Conservation (phyloP, 2,113 vertebrate species). For the Crotophaga sulcirostris region DNA sequence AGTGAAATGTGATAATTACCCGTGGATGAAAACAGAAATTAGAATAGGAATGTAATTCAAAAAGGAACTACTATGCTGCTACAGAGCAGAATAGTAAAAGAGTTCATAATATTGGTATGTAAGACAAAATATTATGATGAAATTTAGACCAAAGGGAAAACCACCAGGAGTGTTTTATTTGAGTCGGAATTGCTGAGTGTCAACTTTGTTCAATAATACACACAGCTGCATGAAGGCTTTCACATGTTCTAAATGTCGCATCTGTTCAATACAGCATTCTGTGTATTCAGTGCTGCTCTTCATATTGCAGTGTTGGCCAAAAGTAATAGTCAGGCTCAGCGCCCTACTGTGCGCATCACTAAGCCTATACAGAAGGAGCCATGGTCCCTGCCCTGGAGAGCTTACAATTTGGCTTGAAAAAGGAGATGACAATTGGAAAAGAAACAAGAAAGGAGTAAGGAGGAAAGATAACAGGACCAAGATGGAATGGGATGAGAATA, state of each 20-base stretch:
- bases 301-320: not conserved
- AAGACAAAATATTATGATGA: conserved; percentile 54
- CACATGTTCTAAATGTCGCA: not conserved
- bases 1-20: not conserved
- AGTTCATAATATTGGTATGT: conserved; percentile 41
- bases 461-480: not conserved
- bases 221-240: conserved; percentile 25
- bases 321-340: not conserved
- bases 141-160: conserved; percentile 36
- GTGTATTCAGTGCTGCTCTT: conserved; percentile 9
- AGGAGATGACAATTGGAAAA: not conserved
- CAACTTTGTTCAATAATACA: not conserved
- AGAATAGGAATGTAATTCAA: not conserved
- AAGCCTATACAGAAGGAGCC: not conserved
- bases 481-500: not conserved
- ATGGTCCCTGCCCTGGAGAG: not conserved
- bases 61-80: not conserved
- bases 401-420: not conserved
- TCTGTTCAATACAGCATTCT: conserved; percentile 6
- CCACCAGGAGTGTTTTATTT: conserved; percentile 34
- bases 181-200: conserved; percentile 13
- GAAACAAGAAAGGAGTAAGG: not conserved
- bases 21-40: not conserved
- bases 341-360: not conserved
- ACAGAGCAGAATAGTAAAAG: not conserved